phyloP scores from a whole-genome alignment of 2,113 vertebrate genomes.

The Toxotes chatareus region DNA sequence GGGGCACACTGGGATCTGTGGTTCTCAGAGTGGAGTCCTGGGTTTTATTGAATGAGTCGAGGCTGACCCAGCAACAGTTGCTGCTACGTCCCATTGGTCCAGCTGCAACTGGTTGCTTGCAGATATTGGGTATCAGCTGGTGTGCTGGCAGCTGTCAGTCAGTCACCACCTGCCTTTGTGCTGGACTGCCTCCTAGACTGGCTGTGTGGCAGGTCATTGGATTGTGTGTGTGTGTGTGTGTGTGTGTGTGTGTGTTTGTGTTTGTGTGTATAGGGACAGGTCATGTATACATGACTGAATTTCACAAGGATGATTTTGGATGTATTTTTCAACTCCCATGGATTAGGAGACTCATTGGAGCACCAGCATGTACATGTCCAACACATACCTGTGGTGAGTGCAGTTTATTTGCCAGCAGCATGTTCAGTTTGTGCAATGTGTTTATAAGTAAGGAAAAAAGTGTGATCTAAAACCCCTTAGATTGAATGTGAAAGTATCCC shows the following conservation, averaged over 20 bases:
- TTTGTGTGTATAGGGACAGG: not conserved
- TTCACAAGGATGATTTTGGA: not conserved
- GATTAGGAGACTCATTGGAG: constrained; percentile 40
- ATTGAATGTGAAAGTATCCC: not conserved
- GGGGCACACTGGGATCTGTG: constrained; percentile 73
- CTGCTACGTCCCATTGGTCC: constrained; percentile 64
- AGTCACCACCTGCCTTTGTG: constrained; percentile 35
- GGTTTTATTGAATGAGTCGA: constrained; percentile 23
- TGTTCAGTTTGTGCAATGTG: not conserved
- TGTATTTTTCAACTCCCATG: constrained; percentile 9
- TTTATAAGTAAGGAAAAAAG: not conserved
- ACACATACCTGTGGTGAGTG: constrained; percentile 57
- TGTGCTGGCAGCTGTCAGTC: constrained; percentile 69
- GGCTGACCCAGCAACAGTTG: constrained; percentile 22
- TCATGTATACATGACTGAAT: not conserved
- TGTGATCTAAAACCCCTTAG: not conserved
- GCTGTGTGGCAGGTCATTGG: constrained; percentile 16
- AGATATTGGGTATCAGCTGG: constrained; percentile 53
- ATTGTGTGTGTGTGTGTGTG: not conserved
- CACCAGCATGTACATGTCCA: not conserved
- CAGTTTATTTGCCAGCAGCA: not conserved
- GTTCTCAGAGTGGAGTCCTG: constrained; percentile 45
- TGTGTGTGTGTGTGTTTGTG: not conserved
- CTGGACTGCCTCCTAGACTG: constrained; percentile 34
- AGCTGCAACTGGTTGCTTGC: constrained; percentile 62